Conservation (phyloP, 2,113 vertebrate genomes). For the Eubucco bourcierii region DNA sequence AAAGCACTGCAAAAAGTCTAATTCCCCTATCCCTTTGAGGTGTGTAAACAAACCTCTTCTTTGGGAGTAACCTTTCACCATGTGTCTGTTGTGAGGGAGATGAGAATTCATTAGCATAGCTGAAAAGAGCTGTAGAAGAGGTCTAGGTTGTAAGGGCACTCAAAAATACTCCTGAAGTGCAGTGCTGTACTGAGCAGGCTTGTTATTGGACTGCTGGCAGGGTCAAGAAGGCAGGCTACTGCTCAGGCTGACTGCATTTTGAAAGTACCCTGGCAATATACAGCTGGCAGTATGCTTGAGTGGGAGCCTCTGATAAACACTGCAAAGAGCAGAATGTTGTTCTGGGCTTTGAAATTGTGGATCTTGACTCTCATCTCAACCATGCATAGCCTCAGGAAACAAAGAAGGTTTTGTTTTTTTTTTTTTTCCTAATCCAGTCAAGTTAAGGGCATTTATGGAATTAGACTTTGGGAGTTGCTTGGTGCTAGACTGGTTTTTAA, state of each 20-base stretch:
- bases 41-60: neutral
- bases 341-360: neutral
- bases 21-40: neutral
- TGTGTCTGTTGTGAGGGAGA: neutral
- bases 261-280: neutral
- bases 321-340: neutral
- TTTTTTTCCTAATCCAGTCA: neutral
- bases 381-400: neutral
- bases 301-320: neutral
- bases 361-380: neutral
- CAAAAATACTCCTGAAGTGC: neutral
- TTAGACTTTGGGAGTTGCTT: slow-evolving; percentile 11
- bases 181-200: neutral
- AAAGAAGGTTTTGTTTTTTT: no score
- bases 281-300: neutral
- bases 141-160: neutral
- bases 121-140: neutral
- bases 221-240: neutral
- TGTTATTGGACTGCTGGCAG: neutral
- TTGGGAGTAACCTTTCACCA: neutral
- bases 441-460: neutral
- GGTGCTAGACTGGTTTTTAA: slow-evolving; percentile 64
- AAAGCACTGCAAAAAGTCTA: slow-evolving; percentile 16
- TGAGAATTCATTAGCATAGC: neutral
- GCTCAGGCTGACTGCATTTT: neutral